Conservation (phyloP, 2,888 invertebrate species). For the Hirtodrosophila alboralis region DNA sequence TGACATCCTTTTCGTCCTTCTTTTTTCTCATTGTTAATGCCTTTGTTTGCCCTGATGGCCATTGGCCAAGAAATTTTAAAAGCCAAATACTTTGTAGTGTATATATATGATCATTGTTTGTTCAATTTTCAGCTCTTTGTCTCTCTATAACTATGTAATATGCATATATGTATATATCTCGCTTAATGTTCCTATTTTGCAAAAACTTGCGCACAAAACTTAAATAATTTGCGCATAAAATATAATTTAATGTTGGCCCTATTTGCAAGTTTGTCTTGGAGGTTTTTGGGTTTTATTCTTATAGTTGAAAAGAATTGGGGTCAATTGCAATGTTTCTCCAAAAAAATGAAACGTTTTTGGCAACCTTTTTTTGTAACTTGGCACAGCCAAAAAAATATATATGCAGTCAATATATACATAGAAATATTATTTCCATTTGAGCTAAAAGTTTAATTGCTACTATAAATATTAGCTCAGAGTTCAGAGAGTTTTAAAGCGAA, state of each 20-base stretch:
- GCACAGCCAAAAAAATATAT: too few relatives aligned
- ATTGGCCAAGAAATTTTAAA: conserved; percentile 57
- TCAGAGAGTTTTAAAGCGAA: too few relatives aligned
- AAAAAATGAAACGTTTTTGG: too few relatives aligned
- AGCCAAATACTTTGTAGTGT: conserved; percentile 36
- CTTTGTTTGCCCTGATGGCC: conserved; percentile 71
- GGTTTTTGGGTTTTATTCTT: too few relatives aligned
- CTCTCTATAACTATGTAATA: conserved; percentile 1
- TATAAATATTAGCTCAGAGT: too few relatives aligned
- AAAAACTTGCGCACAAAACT: conserved; percentile 65
- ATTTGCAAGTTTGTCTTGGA: neutral
- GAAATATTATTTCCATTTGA: too few relatives aligned
- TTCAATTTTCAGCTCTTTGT: conserved; percentile 36
- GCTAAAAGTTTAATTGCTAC: too few relatives aligned
- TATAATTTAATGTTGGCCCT: conserved; percentile 69
- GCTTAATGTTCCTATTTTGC: conserved; percentile 70
- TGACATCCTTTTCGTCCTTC: conserved; percentile 30
- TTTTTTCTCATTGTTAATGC: conserved; percentile 68
- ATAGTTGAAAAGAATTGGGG: conserved; percentile 35
- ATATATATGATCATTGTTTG: conserved; percentile 39
- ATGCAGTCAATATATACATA: too few relatives aligned
- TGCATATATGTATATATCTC: conserved; percentile 10
- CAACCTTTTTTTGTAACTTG: too few relatives aligned
- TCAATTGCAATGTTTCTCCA: too few relatives aligned
- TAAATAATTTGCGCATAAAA: conserved; percentile 76